These are phyloP conservation scores for Zaprionus africanus DNA, from an alignment of 1,140 invertebrate genomes.

Conservation along the genomic window DNA sequence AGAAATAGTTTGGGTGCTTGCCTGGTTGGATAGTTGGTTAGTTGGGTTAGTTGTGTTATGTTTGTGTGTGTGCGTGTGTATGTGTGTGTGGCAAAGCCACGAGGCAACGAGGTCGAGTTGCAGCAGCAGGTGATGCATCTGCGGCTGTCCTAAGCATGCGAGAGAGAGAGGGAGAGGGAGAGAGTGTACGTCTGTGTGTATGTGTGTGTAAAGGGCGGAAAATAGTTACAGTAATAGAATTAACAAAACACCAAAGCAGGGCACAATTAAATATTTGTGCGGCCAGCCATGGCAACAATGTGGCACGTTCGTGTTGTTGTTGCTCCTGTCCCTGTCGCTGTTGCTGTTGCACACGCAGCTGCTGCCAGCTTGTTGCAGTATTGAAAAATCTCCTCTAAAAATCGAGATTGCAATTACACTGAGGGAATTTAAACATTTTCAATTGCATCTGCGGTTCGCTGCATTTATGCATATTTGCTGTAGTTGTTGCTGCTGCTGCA, in stretches of 20 bases:
- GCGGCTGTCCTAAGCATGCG: constrained; percentile 25
- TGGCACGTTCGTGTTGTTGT: constrained; percentile 10
- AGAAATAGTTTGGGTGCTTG: constrained; percentile 19
- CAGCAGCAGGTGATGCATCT: constrained; percentile 57
- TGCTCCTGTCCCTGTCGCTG: neutral
- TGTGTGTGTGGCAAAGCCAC: constrained; percentile 27
- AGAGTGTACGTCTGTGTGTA: constrained; percentile 17
- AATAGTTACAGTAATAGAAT: constrained; percentile 68
- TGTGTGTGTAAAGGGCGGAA: constrained; percentile 44
- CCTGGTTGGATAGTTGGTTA: constrained; percentile 33
- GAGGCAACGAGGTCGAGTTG: constrained; percentile 32
- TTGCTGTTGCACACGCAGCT: constrained; percentile 9
- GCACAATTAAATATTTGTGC: constrained; percentile 69
- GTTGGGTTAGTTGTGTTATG: constrained; percentile 29
- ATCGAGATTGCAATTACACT: constrained; percentile 18
- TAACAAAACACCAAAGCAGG: constrained; percentile 60
- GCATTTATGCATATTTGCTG: constrained; percentile 34
- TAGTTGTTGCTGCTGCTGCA: neutral
- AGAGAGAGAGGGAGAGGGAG: neutral
- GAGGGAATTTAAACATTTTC: constrained; percentile 20
- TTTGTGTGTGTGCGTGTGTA: constrained; percentile 25
- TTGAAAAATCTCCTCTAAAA: constrained; percentile 9
- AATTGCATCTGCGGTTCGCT: constrained; percentile 48
- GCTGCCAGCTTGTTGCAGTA: neutral
- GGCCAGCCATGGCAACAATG: constrained; percentile 38